A percentile compares a stretch with the other conserved stretches of the same genome.
These are phyloP conservation scores for Xestobium rufovillosum DNA, from an alignment of 2,888 invertebrate species.

Conservation along the genomic window DNA sequence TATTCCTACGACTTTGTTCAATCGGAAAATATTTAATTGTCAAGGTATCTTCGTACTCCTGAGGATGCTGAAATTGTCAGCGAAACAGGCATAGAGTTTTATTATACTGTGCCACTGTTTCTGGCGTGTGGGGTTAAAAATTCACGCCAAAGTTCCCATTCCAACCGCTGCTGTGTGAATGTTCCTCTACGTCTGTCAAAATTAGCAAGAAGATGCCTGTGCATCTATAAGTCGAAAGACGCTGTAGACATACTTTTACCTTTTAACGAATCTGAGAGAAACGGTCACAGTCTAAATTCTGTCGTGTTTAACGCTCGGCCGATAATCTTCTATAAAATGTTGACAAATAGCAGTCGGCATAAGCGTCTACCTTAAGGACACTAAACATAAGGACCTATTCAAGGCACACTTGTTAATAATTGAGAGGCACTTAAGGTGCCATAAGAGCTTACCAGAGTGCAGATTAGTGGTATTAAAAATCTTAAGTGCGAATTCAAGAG, in stretches of 20 bases:
- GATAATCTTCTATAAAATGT: constrained; percentile 35
- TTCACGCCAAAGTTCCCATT: background rate
- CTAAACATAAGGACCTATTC: constrained; percentile 22
- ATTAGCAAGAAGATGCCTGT: too few species aligned
- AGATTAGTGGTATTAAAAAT: constrained; percentile 39
- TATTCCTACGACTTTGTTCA: too few species aligned
- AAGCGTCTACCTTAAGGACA: constrained; percentile 15
- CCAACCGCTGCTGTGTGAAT: background rate
- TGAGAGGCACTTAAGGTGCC: constrained; percentile 41
- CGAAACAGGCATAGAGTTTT: too few species aligned
- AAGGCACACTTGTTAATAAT: constrained; percentile 33
- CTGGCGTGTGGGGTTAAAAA: too few species aligned
- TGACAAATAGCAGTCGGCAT: constrained; percentile 30
- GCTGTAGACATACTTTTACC: background rate
- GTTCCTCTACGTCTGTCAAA: too few species aligned
- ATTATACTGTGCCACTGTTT: too few species aligned
- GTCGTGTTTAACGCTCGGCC: constrained; percentile 27
- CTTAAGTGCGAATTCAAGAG: constrained; percentile 32
- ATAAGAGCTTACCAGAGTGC: constrained; percentile 36
- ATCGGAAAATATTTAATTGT: too few species aligned
- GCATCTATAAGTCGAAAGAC: too few species aligned
- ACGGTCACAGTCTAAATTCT: constrained; percentile 16
- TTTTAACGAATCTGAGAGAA: too few species aligned
- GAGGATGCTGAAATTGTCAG: too few species aligned
- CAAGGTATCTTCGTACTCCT: too few species aligned